phyloP scores from a whole-genome alignment of 64 coral and sea anemone species.

The Catalaphyllia jardinei region DNA sequence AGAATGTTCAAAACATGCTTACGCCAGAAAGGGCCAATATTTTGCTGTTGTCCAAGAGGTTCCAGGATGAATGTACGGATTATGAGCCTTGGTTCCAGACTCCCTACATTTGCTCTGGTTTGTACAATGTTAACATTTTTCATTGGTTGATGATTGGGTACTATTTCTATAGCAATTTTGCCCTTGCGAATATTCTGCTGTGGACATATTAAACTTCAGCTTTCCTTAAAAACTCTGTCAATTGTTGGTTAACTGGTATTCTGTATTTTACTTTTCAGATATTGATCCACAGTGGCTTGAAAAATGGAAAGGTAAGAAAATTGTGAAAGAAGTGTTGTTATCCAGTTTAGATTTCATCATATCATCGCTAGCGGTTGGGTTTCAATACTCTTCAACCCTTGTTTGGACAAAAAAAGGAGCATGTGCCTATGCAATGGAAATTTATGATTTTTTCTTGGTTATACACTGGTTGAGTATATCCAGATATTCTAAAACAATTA shows the following conservation, averaged over 20 bases:
- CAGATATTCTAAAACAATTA: too few relatives aligned
- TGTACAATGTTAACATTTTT: background rate
- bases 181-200: too few relatives aligned
- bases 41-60: conserved; percentile 69
- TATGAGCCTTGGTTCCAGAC: conserved; percentile 85
- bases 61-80: conserved; percentile 73
- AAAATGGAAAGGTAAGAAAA: conserved; percentile 73
- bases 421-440: too few relatives aligned
- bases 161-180: background rate
- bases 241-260: background rate
- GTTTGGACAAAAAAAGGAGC: too few relatives aligned
- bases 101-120: conserved; percentile 68
- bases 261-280: conserved; percentile 43
- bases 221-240: too few relatives aligned
- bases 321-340: background rate
- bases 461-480: too few relatives aligned
- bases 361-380: background rate
- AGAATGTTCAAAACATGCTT: conserved; percentile 52
- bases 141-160: background rate
- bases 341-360: background rate
- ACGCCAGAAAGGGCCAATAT: conserved; percentile 81
- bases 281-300: conserved; percentile 69
- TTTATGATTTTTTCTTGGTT: too few relatives aligned
- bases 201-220: too few relatives aligned
- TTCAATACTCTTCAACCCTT: too few relatives aligned